A percentile compares a stretch with the other conserved stretches of the same genome.
Conservation (phyloP, 2,888 invertebrate species). For the Eustalomyia histrio region DNA sequence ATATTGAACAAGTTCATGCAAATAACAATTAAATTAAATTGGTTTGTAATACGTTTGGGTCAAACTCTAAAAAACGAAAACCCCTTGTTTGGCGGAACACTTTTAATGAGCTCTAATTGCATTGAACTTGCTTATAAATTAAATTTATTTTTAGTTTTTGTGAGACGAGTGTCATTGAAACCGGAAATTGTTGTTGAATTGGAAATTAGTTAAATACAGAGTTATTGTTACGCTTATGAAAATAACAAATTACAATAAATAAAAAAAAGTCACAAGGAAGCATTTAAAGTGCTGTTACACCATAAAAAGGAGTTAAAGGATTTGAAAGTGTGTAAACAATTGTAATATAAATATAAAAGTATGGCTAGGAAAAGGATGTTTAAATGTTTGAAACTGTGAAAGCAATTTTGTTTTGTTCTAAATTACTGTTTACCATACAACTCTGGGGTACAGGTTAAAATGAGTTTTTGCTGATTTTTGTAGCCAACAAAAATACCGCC, state of each 20-base stretch:
- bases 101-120: constrained; percentile 61
- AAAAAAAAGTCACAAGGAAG: constrained; percentile 12
- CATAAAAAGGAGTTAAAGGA: background rate
- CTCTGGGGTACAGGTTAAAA: too few relatives aligned
- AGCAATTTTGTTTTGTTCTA: too few relatives aligned
- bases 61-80: background rate
- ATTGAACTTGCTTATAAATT: constrained; percentile 51
- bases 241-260: too few relatives aligned
- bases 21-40: constrained; percentile 65
- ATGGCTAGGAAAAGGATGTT: too few relatives aligned
- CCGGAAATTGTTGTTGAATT: constrained; percentile 51
- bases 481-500: too few relatives aligned
- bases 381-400: too few relatives aligned
- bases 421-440: too few relatives aligned
- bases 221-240: constrained; percentile 14
- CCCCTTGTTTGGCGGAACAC: constrained; percentile 29
- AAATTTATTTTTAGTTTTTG: background rate
- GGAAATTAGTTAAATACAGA: constrained; percentile 13
- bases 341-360: background rate
- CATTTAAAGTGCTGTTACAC: constrained; percentile 33
- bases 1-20: constrained; percentile 54
- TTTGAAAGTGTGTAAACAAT: background rate
- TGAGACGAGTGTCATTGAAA: constrained; percentile 52
- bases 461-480: too few relatives aligned
- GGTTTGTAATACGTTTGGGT: constrained; percentile 46